These are phyloP conservation scores for Sebastes iracundus DNA, from an alignment of 2,797 vertebrate genomes.

Conservation along the genomic window DNA sequence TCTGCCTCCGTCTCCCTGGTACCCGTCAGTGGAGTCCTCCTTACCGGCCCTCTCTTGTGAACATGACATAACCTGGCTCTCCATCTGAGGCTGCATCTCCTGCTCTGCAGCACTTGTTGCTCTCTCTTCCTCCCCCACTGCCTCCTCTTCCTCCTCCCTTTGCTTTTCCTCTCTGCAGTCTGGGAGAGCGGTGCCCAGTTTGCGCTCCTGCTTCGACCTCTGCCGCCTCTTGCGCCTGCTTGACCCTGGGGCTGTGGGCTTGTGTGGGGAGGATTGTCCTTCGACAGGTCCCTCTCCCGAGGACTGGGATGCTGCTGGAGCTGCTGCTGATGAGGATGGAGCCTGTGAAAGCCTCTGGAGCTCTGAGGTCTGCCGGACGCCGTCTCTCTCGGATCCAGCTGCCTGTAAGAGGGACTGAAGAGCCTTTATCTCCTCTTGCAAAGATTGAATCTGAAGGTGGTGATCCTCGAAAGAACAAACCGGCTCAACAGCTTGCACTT, in stretches of 20 bases:
- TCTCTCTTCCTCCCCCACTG: conserved; percentile 60
- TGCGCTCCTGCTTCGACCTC: conserved; percentile 85
- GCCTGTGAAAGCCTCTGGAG: conserved; percentile 62
- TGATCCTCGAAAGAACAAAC: conserved; percentile 62
- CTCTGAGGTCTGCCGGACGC: conserved; percentile 53
- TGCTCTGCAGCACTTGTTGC: conserved; percentile 75
- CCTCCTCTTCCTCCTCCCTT: conserved; percentile 70
- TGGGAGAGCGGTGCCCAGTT: conserved; percentile 47
- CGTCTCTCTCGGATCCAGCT: conserved; percentile 62
- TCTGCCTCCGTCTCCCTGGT: conserved; percentile 68
- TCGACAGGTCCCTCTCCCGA: conserved; percentile 67
- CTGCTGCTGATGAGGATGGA: conserved; percentile 41
- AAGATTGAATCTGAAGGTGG: conserved; percentile 68
- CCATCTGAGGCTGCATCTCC: conserved; percentile 68
- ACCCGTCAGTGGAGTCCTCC: conserved; percentile 66
- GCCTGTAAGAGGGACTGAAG: conserved; percentile 66
- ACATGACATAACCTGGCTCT: conserved; percentile 66
- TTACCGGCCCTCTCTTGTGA: conserved; percentile 59
- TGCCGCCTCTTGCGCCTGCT: conserved; percentile 81
- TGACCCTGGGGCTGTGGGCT: conserved; percentile 71
- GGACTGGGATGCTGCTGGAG: conserved; percentile 36
- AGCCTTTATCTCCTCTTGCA: conserved; percentile 63
- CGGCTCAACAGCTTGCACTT: conserved; percentile 42
- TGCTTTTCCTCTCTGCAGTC: conserved; percentile 61
- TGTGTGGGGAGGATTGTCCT: conserved; percentile 58